Evolutionary conservation across 2,888 invertebrate genomes (phyloP).

Genomic region (Sesamia inferens): DNA sequence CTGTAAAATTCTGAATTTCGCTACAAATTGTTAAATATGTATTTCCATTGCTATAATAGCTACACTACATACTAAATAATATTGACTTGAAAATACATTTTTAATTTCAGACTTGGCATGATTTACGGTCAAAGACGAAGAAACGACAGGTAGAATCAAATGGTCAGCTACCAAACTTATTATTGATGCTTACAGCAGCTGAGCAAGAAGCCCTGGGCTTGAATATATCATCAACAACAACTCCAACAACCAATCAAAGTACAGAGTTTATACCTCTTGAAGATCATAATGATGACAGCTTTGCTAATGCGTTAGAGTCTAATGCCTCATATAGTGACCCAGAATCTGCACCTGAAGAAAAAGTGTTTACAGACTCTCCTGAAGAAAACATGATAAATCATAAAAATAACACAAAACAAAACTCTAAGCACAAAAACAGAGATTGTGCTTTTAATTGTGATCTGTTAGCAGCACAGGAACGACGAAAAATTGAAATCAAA

Average conservation of each 20-base stretch:
- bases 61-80: neutral
- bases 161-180: constrained; percentile 72
- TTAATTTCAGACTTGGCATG: constrained; percentile 85
- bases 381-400: constrained; percentile 64
- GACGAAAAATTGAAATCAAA: constrained; percentile 81
- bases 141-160: constrained; percentile 72
- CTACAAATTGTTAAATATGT: neutral
- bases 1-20: neutral
- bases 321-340: constrained; percentile 75
- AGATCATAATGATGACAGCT: constrained; percentile 68
- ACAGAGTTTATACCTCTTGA: constrained; percentile 76
- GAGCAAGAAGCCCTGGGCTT: constrained; percentile 80
- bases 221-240: constrained; percentile 62
- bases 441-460: constrained; percentile 82
- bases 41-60: neutral
- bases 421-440: constrained; percentile 70
- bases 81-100: neutral
- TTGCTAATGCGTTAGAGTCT: constrained; percentile 70
- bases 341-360: constrained; percentile 76
- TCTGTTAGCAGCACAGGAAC: constrained; percentile 78
- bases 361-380: constrained; percentile 70
- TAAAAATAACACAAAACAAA: constrained; percentile 64
- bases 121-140: constrained; percentile 80
- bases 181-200: constrained; percentile 71
- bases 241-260: constrained; percentile 65